These are phyloP conservation scores for Drosophila kepulauana DNA, from an alignment of 1,140 invertebrate species.

Conservation along the genomic window DNA sequence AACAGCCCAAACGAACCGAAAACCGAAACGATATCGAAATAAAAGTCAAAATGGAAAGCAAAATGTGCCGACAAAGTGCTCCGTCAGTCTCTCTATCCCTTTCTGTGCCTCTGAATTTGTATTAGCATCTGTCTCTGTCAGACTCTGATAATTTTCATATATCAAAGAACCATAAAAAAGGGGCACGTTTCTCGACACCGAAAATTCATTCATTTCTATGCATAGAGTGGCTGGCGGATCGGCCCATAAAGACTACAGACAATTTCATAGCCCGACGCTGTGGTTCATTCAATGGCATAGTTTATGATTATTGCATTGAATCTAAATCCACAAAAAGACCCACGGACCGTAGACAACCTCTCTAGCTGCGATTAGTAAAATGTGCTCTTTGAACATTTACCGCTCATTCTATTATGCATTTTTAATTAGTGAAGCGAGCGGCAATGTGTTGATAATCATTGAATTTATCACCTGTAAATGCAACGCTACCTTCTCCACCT, in stretches of 20 bases:
- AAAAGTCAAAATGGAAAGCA: constrained; percentile 54
- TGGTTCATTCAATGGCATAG: constrained; percentile 58
- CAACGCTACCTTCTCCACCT: constrained; percentile 44
- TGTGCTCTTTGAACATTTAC: constrained; percentile 66
- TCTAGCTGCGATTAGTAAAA: constrained; percentile 62
- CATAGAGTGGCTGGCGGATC: constrained; percentile 49
- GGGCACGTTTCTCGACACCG: constrained; percentile 57
- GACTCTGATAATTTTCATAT: constrained; percentile 72
- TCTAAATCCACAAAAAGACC: constrained; percentile 40
- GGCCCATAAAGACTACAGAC: constrained; percentile 71
- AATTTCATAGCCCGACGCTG: constrained; percentile 61
- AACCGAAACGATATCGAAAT: constrained; percentile 40
- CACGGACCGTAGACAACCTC: constrained; percentile 43
- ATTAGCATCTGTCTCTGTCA: constrained; percentile 13
- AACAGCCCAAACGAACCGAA: constrained; percentile 40
- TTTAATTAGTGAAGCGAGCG: constrained; percentile 67
- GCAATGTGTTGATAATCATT: constrained; percentile 74
- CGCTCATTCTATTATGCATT: constrained; percentile 65
- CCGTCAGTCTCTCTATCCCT: constrained; percentile 3
- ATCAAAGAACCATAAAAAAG: constrained; percentile 77
- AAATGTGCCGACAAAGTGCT: constrained; percentile 74
- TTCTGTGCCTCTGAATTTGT: neutral
- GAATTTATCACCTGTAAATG: constrained; percentile 79
- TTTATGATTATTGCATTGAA: constrained; percentile 78
- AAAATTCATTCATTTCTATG: constrained; percentile 72